Conservation (phyloP, 2,888 invertebrate genomes). For the Imbricaverruca yamaguchii region DNA sequence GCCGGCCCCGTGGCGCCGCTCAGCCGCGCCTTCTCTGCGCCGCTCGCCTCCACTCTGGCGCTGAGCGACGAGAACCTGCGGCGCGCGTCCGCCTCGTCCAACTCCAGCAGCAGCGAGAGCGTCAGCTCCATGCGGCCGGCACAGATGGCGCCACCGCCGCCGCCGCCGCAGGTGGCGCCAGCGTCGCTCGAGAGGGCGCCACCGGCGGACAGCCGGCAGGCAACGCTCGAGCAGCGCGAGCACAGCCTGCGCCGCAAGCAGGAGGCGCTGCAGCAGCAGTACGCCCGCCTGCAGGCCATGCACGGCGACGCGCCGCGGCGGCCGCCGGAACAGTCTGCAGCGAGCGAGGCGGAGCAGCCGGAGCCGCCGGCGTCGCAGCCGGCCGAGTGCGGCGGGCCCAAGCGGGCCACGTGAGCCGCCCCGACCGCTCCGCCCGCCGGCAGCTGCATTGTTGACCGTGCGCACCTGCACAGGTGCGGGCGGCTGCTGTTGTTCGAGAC, state of each 20-base stretch:
- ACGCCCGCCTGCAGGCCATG: slow-evolving; percentile 78
- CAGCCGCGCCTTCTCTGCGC: slow-evolving; percentile 37
- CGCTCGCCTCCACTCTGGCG: slow-evolving; percentile 26
- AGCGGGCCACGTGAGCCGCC: too few species aligned
- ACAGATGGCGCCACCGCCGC: too few species aligned
- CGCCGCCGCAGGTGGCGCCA: background rate
- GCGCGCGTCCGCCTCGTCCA: slow-evolving; percentile 49
- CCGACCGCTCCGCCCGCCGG: too few species aligned
- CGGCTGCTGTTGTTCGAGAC: too few species aligned
- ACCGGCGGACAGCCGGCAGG: slow-evolving; percentile 34
- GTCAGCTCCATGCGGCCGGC: slow-evolving; percentile 51
- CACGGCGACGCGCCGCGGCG: slow-evolving; percentile 45
- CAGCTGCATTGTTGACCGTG: too few species aligned
- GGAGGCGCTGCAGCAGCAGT: slow-evolving; percentile 82
- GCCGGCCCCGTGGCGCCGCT: slow-evolving; percentile 35
- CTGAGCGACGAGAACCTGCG: slow-evolving; percentile 32
- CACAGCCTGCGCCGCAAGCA: slow-evolving; percentile 81
- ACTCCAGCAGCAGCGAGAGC: slow-evolving; percentile 66
- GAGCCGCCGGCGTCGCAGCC: background rate
- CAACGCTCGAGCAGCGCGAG: slow-evolving; percentile 67
- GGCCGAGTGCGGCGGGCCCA: background rate
- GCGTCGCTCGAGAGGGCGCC: background rate
- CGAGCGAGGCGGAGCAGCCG: background rate
- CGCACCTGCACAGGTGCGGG: too few species aligned
- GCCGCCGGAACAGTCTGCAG: background rate